These are phyloP conservation scores for Musca domestica DNA, from an alignment of 1,140 invertebrate species.

Conservation along the genomic window DNA sequence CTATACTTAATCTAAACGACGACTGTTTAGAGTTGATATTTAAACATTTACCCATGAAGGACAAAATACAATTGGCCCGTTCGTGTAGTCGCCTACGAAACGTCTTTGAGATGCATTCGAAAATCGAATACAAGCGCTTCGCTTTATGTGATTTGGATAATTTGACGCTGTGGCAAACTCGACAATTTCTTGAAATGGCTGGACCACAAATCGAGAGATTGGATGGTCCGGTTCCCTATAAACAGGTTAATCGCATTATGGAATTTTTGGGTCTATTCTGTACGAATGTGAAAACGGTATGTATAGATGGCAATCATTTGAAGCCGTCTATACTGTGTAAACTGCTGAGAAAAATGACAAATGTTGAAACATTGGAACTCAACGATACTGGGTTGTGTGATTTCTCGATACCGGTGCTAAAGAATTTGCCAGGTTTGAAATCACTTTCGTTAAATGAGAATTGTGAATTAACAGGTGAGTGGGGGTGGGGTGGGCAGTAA, in stretches of 20 bases:
- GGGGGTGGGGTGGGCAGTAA: not conserved
- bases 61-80: constrained; percentile 14
- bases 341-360: constrained; percentile 24
- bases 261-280: constrained; percentile 30
- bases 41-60: not conserved
- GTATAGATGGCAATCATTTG: constrained; percentile 14
- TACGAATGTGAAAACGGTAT: constrained; percentile 26
- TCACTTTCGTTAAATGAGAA: not conserved
- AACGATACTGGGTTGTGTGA: constrained; percentile 6
- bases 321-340: not conserved
- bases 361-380: not conserved
- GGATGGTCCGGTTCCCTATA: constrained; percentile 25
- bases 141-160: not conserved
- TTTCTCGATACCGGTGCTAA: not conserved
- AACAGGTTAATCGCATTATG: constrained; percentile 26
- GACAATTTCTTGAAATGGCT: constrained; percentile 36
- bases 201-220: constrained; percentile 28
- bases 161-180: constrained; percentile 39
- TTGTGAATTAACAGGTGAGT: constrained; percentile 8
- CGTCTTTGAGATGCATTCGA: constrained; percentile 12
- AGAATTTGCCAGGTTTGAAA: not conserved
- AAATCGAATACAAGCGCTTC: not conserved
- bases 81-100: constrained; percentile 10
- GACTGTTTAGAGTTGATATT: constrained; percentile 24
- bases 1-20: constrained; percentile 24